phyloP scores from a whole-genome alignment of 1,140 invertebrate species.

The Mercenaria mercenaria region DNA sequence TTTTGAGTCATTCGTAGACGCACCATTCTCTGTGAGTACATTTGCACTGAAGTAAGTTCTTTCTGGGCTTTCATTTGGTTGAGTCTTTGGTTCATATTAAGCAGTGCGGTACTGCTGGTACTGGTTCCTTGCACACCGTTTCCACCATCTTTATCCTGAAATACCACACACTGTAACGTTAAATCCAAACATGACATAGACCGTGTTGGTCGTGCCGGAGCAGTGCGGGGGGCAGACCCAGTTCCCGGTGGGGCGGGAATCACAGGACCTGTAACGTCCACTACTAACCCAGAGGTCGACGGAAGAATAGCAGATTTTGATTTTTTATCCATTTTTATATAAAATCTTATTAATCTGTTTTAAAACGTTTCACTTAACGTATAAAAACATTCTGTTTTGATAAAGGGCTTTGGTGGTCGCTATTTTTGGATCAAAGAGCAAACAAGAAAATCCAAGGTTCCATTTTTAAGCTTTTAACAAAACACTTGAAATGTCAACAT shows the following conservation, averaged over 20 bases:
- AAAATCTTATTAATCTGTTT: background rate
- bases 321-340: slow-evolving; percentile 47
- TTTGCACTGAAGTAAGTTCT: slow-evolving; percentile 54
- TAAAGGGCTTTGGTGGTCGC: background rate
- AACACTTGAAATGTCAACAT: slow-evolving; percentile 5
- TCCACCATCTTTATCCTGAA: slow-evolving; percentile 53
- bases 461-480: slow-evolving; percentile 5
- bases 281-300: background rate
- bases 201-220: slow-evolving; percentile 4
- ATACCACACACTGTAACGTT: slow-evolving; percentile 63
- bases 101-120: slow-evolving; percentile 34
- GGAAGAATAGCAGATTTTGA: slow-evolving; percentile 56
- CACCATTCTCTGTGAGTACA: slow-evolving; percentile 67
- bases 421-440: background rate
- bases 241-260: slow-evolving; percentile 18
- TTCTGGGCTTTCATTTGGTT: slow-evolving; percentile 62
- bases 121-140: slow-evolving; percentile 7
- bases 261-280: background rate
- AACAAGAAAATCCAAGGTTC: background rate
- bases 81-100: slow-evolving; percentile 58
- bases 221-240: background rate
- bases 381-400: background rate
- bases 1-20: slow-evolving; percentile 51
- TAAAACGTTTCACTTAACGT: background rate
- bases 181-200: slow-evolving; percentile 63